phyloP scores from a whole-genome alignment of 2,113 vertebrate genomes.

The Seriola aureovittata region DNA sequence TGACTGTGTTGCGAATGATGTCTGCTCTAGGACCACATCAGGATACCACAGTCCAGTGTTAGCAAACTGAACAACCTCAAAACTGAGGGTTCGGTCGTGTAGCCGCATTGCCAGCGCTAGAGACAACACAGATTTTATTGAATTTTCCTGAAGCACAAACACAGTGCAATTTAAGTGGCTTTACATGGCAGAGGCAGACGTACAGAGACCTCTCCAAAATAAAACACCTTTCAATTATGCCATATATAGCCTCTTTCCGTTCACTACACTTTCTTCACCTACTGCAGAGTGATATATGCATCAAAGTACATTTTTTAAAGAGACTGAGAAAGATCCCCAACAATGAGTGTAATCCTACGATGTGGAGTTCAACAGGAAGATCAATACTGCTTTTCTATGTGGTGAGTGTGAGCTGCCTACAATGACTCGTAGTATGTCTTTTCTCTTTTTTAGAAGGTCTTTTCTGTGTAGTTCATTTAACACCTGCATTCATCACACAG shows the following conservation, averaged over 20 bases:
- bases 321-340: background rate
- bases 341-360: background rate
- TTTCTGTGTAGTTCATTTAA: background rate
- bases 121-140: too few species aligned
- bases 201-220: too few species aligned
- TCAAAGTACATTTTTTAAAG: too few species aligned
- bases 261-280: too few species aligned
- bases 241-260: too few species aligned
- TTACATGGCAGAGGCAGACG: too few species aligned
- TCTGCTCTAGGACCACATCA: background rate
- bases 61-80: background rate
- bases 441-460: background rate
- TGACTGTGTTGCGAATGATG: background rate
- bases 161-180: too few species aligned
- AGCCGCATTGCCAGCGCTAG: too few species aligned
- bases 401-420: background rate
- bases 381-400: slow-evolving; percentile 1
- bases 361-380: background rate
- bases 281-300: too few species aligned
- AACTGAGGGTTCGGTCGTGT: too few species aligned
- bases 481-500: background rate
- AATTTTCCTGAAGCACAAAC: too few species aligned
- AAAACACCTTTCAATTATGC: background rate
- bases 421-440: background rate
- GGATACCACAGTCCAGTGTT: background rate